These are phyloP conservation scores for Numida meleagris DNA, from an alignment of 2,113 vertebrate species.

Conservation along the genomic window DNA sequence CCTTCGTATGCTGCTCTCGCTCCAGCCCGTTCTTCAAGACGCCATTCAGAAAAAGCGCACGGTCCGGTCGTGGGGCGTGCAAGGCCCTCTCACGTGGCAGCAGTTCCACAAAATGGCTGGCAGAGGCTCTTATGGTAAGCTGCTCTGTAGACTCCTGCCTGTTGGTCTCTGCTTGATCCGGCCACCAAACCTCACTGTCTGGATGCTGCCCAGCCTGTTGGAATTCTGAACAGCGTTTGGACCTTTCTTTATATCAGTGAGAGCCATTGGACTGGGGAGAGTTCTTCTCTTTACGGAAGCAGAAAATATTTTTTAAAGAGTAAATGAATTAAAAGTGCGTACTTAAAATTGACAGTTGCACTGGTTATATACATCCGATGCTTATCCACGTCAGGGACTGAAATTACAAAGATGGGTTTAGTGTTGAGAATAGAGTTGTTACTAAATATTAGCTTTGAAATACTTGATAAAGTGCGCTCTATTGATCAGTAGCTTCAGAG, in stretches of 20 bases:
- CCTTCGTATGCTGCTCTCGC: slow-evolving; percentile 92
- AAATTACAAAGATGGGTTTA: not conserved
- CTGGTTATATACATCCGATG: not conserved
- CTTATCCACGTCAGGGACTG: not conserved
- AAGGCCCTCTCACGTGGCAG: slow-evolving; percentile 98
- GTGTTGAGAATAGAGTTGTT: not conserved
- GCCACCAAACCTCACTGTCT: not conserved
- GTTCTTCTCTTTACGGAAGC: not conserved
- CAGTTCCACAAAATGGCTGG: slow-evolving; percentile 99
- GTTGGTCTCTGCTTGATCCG: not conserved
- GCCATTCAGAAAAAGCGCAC: slow-evolving; percentile 97
- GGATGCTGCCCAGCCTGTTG: not conserved
- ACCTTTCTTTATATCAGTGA: not conserved
- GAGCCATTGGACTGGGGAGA: not conserved
- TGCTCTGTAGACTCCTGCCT: not conserved
- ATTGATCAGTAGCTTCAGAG: not conserved
- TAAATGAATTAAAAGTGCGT: not conserved
- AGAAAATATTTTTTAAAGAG: not conserved
- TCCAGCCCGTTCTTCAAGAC: slow-evolving; percentile 96
- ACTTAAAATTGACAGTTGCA: not conserved
- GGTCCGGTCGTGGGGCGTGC: slow-evolving; percentile 95
- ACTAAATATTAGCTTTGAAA: not conserved
- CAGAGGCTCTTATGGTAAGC: slow-evolving; percentile 95
- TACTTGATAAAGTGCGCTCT: not conserved
- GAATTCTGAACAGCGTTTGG: not conserved